Evolutionary conservation across 2,888 invertebrate species (phyloP).

Genomic region (Trissoscelio sp.): DNA sequence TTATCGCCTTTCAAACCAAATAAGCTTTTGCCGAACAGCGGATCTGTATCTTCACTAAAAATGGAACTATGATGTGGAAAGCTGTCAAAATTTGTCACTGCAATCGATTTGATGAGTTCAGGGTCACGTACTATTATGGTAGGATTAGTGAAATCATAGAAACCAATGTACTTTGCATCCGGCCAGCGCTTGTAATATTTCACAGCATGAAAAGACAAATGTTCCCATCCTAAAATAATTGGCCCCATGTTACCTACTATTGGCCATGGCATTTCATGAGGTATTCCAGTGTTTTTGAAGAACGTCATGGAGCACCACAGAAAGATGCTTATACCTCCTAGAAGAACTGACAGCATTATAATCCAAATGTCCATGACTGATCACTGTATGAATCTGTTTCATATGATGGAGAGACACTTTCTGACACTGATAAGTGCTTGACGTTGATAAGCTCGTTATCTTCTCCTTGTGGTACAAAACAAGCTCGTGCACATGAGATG

Average conservation of each 20-base stretch:
- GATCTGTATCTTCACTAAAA: constrained; percentile 61
- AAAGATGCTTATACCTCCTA: not conserved
- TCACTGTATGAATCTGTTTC: too few relatives aligned
- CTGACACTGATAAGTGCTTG: too few relatives aligned
- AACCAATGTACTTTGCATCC: not conserved
- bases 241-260: not conserved
- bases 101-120: not conserved
- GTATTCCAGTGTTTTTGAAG: not conserved
- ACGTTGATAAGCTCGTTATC: too few relatives aligned
- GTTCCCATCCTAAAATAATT: not conserved
- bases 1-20: constrained; percentile 80
- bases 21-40: too few relatives aligned
- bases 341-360: not conserved
- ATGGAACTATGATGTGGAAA: not conserved
- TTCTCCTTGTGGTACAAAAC: too few relatives aligned
- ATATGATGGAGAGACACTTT: too few relatives aligned
- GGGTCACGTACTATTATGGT: not conserved
- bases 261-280: not conserved
- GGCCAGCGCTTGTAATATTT: not conserved
- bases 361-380: not conserved
- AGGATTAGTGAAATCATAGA: not conserved
- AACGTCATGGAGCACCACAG: not conserved
- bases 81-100: not conserved
- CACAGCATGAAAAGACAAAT: not conserved
- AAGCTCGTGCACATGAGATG: too few relatives aligned